Conservation (phyloP, 2,797 vertebrate species). For the Chrosomus eos region DNA sequence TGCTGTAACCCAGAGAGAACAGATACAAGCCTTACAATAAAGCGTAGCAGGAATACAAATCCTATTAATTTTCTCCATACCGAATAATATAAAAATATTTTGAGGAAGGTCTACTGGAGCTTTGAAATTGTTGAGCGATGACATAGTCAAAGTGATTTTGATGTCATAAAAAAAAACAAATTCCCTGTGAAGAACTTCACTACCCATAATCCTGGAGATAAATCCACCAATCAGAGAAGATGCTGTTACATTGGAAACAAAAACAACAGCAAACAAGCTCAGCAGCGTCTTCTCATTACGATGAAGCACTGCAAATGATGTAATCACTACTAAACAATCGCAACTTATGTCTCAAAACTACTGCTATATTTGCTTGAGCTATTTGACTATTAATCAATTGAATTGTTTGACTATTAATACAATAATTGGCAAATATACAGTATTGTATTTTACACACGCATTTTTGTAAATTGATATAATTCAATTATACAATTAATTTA, state of each 20-base stretch:
- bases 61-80: neutral
- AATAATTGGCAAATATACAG: neutral
- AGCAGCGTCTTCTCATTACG: neutral
- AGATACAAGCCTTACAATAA: constrained; percentile 41
- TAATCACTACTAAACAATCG: neutral
- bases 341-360: neutral
- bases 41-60: neutral
- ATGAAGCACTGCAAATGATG: neutral
- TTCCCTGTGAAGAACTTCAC: neutral
- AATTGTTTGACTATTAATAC: no score
- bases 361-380: no score
- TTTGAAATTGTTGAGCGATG: neutral
- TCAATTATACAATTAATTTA: no score
- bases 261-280: neutral
- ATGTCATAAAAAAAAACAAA: neutral
- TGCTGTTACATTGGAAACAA: neutral
- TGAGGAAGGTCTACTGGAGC: neutral
- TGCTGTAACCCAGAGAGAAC: constrained; percentile 70
- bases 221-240: neutral
- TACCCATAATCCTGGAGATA: neutral
- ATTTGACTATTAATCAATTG: neutral
- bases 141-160: neutral
- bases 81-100: neutral
- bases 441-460: no score
- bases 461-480: no score